Evolutionary conservation across 2,888 invertebrate species (phyloP).

Genomic region (Dryococelus australis): DNA sequence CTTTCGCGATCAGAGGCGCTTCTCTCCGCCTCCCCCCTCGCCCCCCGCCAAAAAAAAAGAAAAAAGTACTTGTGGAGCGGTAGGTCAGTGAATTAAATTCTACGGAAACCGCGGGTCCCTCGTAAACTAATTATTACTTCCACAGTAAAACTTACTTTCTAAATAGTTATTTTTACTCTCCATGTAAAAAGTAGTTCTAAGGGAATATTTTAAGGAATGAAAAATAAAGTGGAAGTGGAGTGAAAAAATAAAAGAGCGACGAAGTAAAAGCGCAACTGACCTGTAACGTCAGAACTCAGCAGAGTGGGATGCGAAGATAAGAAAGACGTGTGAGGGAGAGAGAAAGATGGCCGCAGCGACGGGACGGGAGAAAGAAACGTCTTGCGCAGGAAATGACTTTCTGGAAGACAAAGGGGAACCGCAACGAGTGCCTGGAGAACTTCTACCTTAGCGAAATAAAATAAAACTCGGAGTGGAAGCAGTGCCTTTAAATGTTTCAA

Average conservation of each 20-base stretch:
- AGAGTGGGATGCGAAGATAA: constrained; percentile 2
- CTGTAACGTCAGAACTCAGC: neutral
- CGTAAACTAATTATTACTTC: no score
- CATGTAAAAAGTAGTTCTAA: neutral
- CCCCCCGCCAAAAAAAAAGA: no score
- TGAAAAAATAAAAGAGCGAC: neutral
- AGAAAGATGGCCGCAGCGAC: neutral
- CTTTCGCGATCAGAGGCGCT: no score
- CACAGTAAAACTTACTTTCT: neutral
- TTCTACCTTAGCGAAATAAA: neutral
- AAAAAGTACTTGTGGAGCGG: no score
- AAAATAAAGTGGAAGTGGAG: neutral
- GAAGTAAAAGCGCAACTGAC: neutral
- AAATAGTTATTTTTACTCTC: neutral
- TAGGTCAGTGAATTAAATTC: no score
- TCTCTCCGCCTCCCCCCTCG: no score
- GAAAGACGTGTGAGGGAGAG: neutral
- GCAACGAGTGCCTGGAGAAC: constrained; percentile 2
- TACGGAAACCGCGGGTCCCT: no score
- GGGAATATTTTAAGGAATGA: neutral
- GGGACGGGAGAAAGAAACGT: neutral
- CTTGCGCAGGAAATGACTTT: neutral
- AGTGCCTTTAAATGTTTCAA: neutral
- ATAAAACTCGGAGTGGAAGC: neutral
- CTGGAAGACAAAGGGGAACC: neutral